These are phyloP conservation scores for Psylliodes chrysocephalus DNA, from an alignment of 2,888 invertebrate genomes.

Conservation along the genomic window DNA sequence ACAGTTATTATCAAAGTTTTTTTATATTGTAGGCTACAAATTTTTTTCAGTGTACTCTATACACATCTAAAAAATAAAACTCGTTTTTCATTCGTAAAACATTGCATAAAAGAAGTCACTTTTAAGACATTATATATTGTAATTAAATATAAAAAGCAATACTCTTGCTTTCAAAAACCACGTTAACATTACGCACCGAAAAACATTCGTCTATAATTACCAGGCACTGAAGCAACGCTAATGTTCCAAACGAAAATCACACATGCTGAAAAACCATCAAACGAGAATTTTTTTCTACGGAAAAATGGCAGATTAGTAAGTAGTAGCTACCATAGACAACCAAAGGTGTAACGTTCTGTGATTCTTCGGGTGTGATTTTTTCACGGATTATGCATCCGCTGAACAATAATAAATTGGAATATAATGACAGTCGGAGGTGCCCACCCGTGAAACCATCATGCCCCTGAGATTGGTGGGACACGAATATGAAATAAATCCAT, in stretches of 20 bases:
- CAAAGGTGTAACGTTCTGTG: conserved; percentile 50
- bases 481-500: too few relatives aligned
- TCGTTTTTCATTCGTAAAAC: too few relatives aligned
- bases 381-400: conserved; percentile 53
- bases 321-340: conserved; percentile 46
- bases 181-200: not conserved
- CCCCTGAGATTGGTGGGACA: conserved; percentile 38
- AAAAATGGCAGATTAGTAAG: conserved; percentile 48
- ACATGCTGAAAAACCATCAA: conserved; percentile 38
- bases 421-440: conserved; percentile 60
- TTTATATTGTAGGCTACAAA: too few relatives aligned
- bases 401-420: conserved; percentile 60
- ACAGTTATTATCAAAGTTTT: too few relatives aligned
- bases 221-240: conserved; percentile 4
- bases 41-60: too few relatives aligned
- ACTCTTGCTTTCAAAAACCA: not conserved
- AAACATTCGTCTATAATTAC: not conserved
- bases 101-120: too few relatives aligned
- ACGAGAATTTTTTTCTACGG: conserved; percentile 50
- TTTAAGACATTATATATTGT: too few relatives aligned
- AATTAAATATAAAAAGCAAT: too few relatives aligned
- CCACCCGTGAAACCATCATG: conserved; percentile 52
- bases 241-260: conserved; percentile 8
- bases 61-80: too few relatives aligned
- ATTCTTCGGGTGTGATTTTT: conserved; percentile 51